Conservation (phyloP, 2,888 invertebrate genomes). For the Catocala sponsa region DNA sequence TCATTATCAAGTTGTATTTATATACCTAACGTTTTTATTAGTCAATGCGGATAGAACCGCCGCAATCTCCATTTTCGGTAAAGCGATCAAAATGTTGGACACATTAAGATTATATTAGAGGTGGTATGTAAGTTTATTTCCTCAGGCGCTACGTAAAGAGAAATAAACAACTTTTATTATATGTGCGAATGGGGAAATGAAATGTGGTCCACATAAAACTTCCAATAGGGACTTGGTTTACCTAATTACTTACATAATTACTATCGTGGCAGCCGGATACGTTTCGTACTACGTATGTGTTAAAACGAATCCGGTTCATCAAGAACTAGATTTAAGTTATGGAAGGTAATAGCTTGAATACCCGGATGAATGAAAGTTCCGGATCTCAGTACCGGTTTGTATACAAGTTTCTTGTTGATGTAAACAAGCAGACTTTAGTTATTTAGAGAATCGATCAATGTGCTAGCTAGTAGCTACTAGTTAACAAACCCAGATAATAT, state of each 20-base stretch:
- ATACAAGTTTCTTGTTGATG: conserved; percentile 1
- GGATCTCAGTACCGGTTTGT: conserved; percentile 22
- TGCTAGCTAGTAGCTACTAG: background rate
- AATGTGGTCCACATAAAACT: conserved; percentile 32
- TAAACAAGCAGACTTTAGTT: background rate
- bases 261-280: background rate
- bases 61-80: too few relatives aligned
- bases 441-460: background rate
- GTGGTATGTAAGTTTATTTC: conserved; percentile 36
- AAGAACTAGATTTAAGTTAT: conserved; percentile 20
- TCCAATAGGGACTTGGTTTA: conserved; percentile 10
- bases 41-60: too few relatives aligned
- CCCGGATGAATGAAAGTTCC: conserved; percentile 39
- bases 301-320: conserved; percentile 18
- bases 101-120: too few relatives aligned
- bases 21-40: too few relatives aligned
- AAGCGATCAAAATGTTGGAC: too few relatives aligned
- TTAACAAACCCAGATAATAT: too few relatives aligned
- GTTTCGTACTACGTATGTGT: background rate
- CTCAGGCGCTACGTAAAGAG: conserved; percentile 25
- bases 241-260: conserved; percentile 39
- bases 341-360: conserved; percentile 30
- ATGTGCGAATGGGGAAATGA: conserved; percentile 32
- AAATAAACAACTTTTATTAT: conserved; percentile 11
- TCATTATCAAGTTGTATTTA: too few relatives aligned